Base-by-base conservation (phyloP, 2,888 invertebrate genomes). In the Tyria jacobaeae region DNA sequence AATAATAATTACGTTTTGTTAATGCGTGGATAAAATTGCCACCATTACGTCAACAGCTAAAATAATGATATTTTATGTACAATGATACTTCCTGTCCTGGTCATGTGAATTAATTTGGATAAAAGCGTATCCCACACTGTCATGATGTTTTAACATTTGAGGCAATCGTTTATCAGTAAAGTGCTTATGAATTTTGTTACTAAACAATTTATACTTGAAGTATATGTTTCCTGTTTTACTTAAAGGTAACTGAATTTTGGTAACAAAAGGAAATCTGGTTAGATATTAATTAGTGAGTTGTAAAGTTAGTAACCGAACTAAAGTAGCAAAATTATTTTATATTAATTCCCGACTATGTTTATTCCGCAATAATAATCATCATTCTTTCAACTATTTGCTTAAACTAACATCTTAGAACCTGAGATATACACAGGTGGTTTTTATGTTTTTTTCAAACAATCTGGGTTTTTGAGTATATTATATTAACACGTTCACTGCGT, bases 41-140 rank as follows among this genome's bases (percentile, higher is more conserved):
- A 49, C 62, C 49, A 54, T 60, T 67, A 68, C 68, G 68, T 72
- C 67, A 74, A 60, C 57, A 59, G 44, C 41, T 67, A n/a, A 63
- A 74, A 74, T 75, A 64, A 75, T 75, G 55, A 62, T 62, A 67
- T 72, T 73, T 63, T 72, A 72, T 72, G 66, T 72, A 72, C 66
- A 75, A 72, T 67, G 59, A 75, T 75, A 73, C 66, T 60, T 58
- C 62, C 69, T 72, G 73, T 66, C 73, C 65, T 60, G 68, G 47
- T 68, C 54, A 57, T 64, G 61, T 59, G 47, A 73, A 68, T 75
- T 66, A 60, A 64, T 66, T 75, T 62, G 48, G 63, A 60, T 55
- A 62, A 57, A 60, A 41, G 50, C 57, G 57, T 50, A 62, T 67
- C 72, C 50, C 24, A 55, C 69, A 62, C 60, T 60, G 52, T 51